Evolutionary conservation across 1,140 invertebrate genomes (phyloP).

Genomic region (Agrypnia vestita): DNA sequence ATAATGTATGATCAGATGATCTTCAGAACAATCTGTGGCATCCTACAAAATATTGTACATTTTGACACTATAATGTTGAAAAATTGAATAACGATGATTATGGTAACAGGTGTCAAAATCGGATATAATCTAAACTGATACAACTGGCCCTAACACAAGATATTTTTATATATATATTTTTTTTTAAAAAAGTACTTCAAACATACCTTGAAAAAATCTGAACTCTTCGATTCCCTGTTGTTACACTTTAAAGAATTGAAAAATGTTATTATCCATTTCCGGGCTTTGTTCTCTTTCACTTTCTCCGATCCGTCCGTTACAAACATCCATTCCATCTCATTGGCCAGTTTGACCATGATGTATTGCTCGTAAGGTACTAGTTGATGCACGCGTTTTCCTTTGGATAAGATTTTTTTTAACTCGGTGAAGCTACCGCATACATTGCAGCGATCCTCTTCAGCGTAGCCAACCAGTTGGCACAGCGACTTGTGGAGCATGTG

Average conservation of each 20-base stretch:
- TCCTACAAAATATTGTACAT: too few species aligned
- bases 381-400: neutral
- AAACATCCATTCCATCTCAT: constrained; percentile 30
- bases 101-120: too few species aligned
- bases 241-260: constrained; percentile 35
- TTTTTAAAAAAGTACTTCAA: neutral
- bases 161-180: too few species aligned
- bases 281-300: constrained; percentile 18
- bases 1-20: too few species aligned
- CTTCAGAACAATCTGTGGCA: too few species aligned
- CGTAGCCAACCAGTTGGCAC: constrained; percentile 28
- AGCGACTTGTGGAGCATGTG: constrained; percentile 28
- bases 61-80: too few species aligned
- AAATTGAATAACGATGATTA: too few species aligned
- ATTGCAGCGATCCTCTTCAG: neutral
- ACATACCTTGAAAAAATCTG: constrained; percentile 29
- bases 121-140: too few species aligned
- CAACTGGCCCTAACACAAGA: too few species aligned
- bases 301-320: neutral
- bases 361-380: constrained; percentile 39
- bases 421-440: constrained; percentile 11
- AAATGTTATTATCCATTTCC: constrained; percentile 24
- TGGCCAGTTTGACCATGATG: constrained; percentile 30
- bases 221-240: neutral
- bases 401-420: constrained; percentile 7